These are phyloP conservation scores for Zootermopsis nevadensis DNA, from an alignment of 2,888 invertebrate genomes.

Conservation along the genomic window DNA sequence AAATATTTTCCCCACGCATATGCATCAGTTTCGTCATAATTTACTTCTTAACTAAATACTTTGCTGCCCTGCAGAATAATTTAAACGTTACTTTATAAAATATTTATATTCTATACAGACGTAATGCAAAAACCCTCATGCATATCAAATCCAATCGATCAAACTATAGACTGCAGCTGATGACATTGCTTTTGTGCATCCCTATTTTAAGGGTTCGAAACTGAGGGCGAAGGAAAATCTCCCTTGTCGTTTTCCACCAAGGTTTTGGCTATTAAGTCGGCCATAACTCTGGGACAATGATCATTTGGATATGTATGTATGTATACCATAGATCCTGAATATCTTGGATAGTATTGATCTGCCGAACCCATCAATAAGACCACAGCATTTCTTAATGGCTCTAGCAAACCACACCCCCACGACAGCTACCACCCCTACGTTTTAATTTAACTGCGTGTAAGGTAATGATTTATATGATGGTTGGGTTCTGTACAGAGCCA, in stretches of 20 bases:
- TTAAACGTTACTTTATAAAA: no score
- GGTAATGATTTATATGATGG: conserved; percentile 34
- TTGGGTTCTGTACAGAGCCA: background rate
- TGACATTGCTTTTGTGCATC: no score
- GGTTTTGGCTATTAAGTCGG: conserved; percentile 48
- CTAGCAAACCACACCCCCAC: background rate
- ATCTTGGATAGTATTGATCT: conserved; percentile 23
- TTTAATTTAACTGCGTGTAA: conserved; percentile 38
- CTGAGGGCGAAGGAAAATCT: background rate
- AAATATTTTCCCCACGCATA: no score
- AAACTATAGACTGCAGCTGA: no score
- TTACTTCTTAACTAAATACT: no score
- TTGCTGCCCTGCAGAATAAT: no score
- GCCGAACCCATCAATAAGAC: conserved; percentile 30
- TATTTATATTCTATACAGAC: no score
- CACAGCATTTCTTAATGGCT: conserved; percentile 37
- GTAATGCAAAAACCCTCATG: no score
- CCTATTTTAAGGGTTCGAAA: background rate
- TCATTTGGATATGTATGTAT: background rate
- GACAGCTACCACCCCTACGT: background rate
- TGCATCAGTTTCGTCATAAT: no score
- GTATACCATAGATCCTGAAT: conserved; percentile 1
- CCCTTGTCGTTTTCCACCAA: conserved; percentile 43
- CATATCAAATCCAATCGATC: no score
- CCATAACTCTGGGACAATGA: conserved; percentile 47